These are phyloP conservation scores for Muraenolepis orangiensis DNA, from an alignment of 2,797 vertebrate species.

Conservation along the genomic window DNA sequence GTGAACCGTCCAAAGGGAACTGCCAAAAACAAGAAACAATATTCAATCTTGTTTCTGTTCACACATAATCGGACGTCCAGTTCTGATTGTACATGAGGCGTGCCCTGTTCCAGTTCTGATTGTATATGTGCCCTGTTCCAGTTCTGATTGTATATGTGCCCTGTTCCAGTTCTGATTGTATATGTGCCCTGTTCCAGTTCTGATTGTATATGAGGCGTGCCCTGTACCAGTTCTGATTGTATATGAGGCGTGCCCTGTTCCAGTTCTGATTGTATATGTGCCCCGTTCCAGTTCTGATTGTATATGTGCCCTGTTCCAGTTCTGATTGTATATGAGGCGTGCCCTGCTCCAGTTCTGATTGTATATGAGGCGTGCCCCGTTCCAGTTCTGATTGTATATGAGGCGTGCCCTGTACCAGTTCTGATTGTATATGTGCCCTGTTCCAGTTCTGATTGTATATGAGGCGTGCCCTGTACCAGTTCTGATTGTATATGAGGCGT, in stretches of 20 bases:
- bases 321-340: too few species aligned
- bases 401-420: neutral
- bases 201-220: too few species aligned
- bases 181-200: neutral
- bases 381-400: neutral
- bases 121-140: neutral
- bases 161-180: neutral
- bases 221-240: neutral
- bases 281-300: neutral
- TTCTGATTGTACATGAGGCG: slow-evolving; percentile 35
- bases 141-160: too few species aligned
- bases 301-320: neutral
- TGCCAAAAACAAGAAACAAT: neutral
- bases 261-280: too few species aligned
- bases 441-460: neutral
- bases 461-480: neutral
- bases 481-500: slow-evolving; percentile 26
- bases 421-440: too few species aligned
- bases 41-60: slow-evolving; percentile 11
- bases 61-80: slow-evolving; percentile 12
- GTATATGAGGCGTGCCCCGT: too few species aligned
- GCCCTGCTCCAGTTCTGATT: neutral
- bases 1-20: neutral
- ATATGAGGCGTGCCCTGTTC: too few species aligned
- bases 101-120: too few species aligned